Evolutionary conservation across 2,888 invertebrate genomes (phyloP).

Genomic region (Steromphala cineraria): DNA sequence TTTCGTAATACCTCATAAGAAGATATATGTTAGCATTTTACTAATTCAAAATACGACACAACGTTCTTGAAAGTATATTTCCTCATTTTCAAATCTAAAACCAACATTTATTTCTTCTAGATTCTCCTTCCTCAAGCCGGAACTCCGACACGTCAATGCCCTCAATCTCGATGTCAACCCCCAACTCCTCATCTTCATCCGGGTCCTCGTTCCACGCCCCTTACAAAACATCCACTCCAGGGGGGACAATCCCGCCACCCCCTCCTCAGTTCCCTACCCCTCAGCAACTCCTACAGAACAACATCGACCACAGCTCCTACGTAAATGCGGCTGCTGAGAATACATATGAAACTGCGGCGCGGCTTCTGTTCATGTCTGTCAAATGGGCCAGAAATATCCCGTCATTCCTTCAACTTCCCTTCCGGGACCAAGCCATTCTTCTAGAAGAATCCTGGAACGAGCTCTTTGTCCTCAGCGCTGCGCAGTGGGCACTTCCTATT

Average conservation of each 20-base stretch:
- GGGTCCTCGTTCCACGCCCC: background rate
- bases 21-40: background rate
- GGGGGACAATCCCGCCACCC: background rate
- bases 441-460: constrained; percentile 89
- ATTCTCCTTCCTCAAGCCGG: constrained; percentile 2
- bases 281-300: background rate
- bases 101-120: background rate
- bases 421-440: constrained; percentile 84
- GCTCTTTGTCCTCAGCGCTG: constrained; percentile 87
- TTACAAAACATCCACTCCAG: background rate
- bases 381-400: constrained; percentile 88
- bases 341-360: constrained; percentile 78
- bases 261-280: constrained; percentile 12
- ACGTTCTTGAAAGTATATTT: background rate
- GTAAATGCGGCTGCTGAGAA: constrained; percentile 43
- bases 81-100: background rate
- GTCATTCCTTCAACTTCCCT: constrained; percentile 84
- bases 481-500: constrained; percentile 86
- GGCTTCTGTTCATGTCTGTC: constrained; percentile 85
- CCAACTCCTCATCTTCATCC: background rate
- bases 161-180: background rate
- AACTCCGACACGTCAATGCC: background rate
- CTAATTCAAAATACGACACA: background rate
- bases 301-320: constrained; percentile 23
- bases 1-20: no score